phyloP scores from a whole-genome alignment of 2,797 vertebrate genomes.

The Danionella dracula region DNA sequence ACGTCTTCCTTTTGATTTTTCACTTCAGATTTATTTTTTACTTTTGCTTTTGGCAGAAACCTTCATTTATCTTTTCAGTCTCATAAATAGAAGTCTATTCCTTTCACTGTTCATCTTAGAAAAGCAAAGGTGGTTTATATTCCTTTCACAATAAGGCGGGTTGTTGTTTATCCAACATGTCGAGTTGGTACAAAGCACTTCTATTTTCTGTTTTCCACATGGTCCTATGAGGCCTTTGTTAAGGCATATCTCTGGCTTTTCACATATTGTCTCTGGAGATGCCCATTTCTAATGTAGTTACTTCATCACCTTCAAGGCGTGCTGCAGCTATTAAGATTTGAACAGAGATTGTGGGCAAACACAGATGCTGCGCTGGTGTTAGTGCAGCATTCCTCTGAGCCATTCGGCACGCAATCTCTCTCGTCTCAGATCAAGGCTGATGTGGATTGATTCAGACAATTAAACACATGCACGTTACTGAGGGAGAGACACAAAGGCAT shows the following conservation, averaged over 20 bases:
- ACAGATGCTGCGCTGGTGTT: neutral
- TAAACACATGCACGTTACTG: neutral
- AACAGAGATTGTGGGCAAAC: constrained; percentile 9
- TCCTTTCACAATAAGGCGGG: no score
- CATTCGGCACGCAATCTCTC: neutral
- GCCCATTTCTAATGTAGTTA: neutral
- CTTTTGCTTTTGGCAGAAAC: constrained; percentile 4
- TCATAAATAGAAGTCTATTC: constrained; percentile 15
- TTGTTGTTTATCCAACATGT: neutral
- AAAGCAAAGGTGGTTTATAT: no score
- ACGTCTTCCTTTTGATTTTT: constrained; percentile 23
- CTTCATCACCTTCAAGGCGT: constrained; percentile 16
- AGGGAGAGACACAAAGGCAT: neutral
- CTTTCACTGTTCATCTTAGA: neutral
- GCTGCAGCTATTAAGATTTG: constrained; percentile 17
- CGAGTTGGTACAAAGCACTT: neutral
- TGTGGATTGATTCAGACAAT: neutral
- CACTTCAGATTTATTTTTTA: constrained; percentile 16
- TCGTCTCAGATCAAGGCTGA: neutral
- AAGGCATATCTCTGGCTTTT: neutral
- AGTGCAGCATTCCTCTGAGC: neutral
- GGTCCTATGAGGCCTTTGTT: neutral
- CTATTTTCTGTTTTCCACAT: neutral
- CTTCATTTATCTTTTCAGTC: constrained; percentile 17
- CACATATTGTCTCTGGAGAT: neutral